These are phyloP conservation scores for Tokudaia muenninki DNA, from an alignment of 2,797 vertebrate genomes.

Conservation along the genomic window DNA sequence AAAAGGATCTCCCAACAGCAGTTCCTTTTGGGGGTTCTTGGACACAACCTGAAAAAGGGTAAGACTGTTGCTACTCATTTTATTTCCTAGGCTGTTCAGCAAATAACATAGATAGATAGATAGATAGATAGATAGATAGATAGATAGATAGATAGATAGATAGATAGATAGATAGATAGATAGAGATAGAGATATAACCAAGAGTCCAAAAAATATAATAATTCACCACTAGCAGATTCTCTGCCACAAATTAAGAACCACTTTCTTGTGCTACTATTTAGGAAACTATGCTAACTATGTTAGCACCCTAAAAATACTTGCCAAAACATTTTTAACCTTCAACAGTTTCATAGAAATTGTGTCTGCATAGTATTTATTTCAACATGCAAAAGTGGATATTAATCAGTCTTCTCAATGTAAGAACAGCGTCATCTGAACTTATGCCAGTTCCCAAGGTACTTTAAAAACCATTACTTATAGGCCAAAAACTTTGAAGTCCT, in stretches of 20 bases:
- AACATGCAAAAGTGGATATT: not conserved
- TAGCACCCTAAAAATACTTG: not conserved
- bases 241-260: not conserved
- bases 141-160: no score
- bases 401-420: constrained; percentile 41
- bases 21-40: constrained; percentile 93
- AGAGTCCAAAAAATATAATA: not conserved
- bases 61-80: not conserved
- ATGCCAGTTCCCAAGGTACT: not conserved
- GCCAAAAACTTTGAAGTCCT: constrained; percentile 1
- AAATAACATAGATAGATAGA: not conserved
- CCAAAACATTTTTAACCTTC: constrained; percentile 48
- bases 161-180: no score
- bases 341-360: not conserved
- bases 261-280: not conserved
- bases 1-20: constrained; percentile 95
- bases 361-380: not conserved
- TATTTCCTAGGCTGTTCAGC: not conserved
- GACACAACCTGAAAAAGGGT: constrained; percentile 87
- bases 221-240: not conserved
- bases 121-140: no score
- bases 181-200: no score
- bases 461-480: constrained; percentile 18
- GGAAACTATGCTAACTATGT: not conserved
- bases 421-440: constrained; percentile 21